Evolutionary conservation across 2,888 invertebrate genomes (phyloP).

Genomic region (Dicyrtomina minuta): DNA sequence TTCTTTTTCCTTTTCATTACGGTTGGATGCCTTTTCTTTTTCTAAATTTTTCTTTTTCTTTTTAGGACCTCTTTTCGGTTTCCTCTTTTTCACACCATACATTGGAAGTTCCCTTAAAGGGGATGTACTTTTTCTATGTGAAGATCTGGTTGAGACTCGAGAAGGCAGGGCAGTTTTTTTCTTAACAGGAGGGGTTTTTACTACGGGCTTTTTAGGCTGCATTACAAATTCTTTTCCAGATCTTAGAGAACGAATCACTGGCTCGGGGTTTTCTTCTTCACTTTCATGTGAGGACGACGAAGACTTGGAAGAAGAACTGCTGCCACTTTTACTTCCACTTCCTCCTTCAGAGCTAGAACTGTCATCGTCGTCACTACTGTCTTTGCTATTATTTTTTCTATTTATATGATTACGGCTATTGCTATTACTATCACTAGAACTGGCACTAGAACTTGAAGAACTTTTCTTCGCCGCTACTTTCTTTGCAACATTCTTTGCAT

Average conservation of each 20-base stretch:
- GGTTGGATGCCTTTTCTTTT: background rate
- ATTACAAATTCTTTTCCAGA: constrained; percentile 46
- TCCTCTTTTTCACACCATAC: constrained; percentile 40
- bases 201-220: constrained; percentile 32
- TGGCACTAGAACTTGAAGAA: constrained; percentile 10
- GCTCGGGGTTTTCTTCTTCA: constrained; percentile 20
- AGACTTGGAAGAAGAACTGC: constrained; percentile 8
- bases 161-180: background rate
- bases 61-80: constrained; percentile 18
- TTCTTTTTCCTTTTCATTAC: background rate
- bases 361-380: no score
- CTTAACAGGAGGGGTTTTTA: background rate
- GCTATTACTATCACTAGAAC: background rate
- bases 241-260: constrained; percentile 42
- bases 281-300: constrained; percentile 29
- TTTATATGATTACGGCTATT: no score
- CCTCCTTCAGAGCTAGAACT: background rate
- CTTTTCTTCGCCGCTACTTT: background rate
- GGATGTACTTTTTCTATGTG: constrained; percentile 47
- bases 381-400: no score
- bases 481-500: constrained; percentile 26
- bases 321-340: background rate
- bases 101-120: constrained; percentile 53
- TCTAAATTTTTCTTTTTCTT: background rate
- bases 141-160: constrained; percentile 43